Percentiles rank a stretch among this genome's conserved stretches.
These are phyloP conservation scores for Fregata magnificens DNA, from an alignment of 2,113 vertebrate genomes.

Conservation along the genomic window DNA sequence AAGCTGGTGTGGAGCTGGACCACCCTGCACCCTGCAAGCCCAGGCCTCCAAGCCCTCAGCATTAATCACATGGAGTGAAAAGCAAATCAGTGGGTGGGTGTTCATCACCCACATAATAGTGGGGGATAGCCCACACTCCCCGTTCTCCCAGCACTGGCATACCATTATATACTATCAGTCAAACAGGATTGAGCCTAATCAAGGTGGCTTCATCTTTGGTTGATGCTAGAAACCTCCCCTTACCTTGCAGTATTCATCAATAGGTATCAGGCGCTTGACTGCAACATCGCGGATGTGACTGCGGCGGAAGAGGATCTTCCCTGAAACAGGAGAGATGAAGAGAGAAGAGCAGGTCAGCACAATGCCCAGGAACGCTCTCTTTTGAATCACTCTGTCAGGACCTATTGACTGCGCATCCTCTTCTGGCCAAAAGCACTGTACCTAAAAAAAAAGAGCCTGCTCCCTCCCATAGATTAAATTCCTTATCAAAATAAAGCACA, in stretches of 20 bases:
- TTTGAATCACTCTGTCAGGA: not conserved
- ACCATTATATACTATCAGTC: accelerated
- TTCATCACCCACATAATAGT: not conserved
- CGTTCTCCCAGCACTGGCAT: not conserved
- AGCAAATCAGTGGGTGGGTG: not conserved
- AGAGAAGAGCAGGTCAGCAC: not conserved
- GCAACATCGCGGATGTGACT: conserved; percentile 97
- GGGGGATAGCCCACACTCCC: not conserved
- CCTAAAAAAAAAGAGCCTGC: not conserved
- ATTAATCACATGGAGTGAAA: accelerated
- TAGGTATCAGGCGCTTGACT: conserved; percentile 93
- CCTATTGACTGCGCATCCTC: not conserved
- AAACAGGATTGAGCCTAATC: not conserved
- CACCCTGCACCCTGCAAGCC: not conserved
- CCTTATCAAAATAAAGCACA: not conserved
- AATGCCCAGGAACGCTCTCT: not conserved
- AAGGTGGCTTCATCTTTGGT: not conserved
- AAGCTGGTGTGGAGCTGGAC: not conserved
- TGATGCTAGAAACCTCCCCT: conserved; percentile 20
- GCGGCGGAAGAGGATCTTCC: conserved; percentile 97
- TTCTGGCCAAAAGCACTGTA: not conserved
- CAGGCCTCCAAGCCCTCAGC: not conserved
- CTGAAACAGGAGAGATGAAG: conserved; percentile 64
- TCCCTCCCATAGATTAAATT: not conserved
- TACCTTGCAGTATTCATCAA: conserved; percentile 98